Evolutionary conservation across 2,888 invertebrate species (phyloP), one percentile per base, ranked within the genome.

Genomic region (Zygogramma bicolorata): DNA sequence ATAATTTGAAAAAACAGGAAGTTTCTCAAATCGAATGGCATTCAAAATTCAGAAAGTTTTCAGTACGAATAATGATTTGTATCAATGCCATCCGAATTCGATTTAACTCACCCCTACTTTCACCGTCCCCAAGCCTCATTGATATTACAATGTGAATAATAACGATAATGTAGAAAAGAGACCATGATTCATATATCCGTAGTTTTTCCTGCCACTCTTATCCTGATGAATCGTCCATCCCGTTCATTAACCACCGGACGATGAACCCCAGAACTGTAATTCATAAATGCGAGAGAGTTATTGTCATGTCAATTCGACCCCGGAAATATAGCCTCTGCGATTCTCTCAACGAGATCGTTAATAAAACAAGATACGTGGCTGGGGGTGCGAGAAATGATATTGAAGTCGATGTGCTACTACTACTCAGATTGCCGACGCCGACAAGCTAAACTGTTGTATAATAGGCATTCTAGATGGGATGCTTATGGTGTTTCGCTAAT

Each of bases 331-430:
- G 27, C 27, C 53, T 4, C 5, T n/a, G 25, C 27, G 53, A n/a
- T 27, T 13, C n/a, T 53, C 25, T 53, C 53, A 53, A 53, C 53
- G n/a, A 53, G 53, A 53, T 53, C 53, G 25, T 27, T 53, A 25
- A 53, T 53, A 53, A 53, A 53, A 53, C 27, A 25, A 4, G n/a
- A 22, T 53, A 53, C n/a, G 22, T 13, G 18, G 53, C 53, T 27
- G 1, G n/a, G 53, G 53, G n/a, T 13, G n/a, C 53, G 27, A 25
- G 53, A 53, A 15, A 53, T 53, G 27, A 53, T 27, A 53, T 53
- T 53, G 53, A 2, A 27, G 27, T 22, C 53, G 13, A 53, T 22
- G n/a, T n/a, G 13, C 53, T 10, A 27, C 25, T 10, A 27, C 25
- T 5, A n/a, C 25, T 53, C 53, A n/a, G 25, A 53, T 53, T n/a